Conservation (phyloP, 2,113 vertebrate genomes). For the Nerophis lumbriciformis region DNA sequence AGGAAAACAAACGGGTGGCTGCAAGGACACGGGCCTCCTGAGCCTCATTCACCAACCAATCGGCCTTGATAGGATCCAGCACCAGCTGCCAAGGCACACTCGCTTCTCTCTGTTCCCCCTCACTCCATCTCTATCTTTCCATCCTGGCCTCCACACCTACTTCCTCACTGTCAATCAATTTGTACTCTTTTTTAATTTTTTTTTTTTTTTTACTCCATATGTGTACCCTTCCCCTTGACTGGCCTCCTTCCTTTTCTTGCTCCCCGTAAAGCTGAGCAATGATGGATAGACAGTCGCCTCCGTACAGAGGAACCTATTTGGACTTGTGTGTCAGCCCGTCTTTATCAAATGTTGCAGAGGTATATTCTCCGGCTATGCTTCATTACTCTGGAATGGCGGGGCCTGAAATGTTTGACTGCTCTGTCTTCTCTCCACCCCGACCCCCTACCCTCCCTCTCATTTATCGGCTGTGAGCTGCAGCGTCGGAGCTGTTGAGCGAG, state of each 20-base stretch:
- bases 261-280: conserved; percentile 71
- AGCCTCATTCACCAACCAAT: conserved; percentile 82
- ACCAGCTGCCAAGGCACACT: conserved; percentile 81
- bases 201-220: conserved; percentile 38
- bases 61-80: conserved; percentile 74
- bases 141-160: conserved; percentile 48
- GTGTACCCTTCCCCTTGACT: conserved; percentile 32
- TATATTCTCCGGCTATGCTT: conserved; percentile 98
- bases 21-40: conserved; percentile 83
- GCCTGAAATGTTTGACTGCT: conserved; percentile 97
- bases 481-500: conserved; percentile 63
- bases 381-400: conserved; percentile 96
- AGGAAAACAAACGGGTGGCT: conserved; percentile 74
- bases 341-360: conserved; percentile 99
- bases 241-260: conserved; percentile 50
- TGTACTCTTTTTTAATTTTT: conserved; percentile 28
- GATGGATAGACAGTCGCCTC: conserved; percentile 89
- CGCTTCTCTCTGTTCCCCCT: conserved; percentile 52
- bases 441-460: conserved; percentile 35
- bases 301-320: conserved; percentile 98
- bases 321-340: conserved; percentile 98
- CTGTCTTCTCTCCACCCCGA: conserved; percentile 64
- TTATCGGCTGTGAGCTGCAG: conserved; percentile 57
- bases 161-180: conserved; percentile 62
- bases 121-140: conserved; percentile 37